These are phyloP conservation scores for Habropoda laboriosa DNA, from an alignment of 1,140 invertebrate genomes.

Conservation along the genomic window DNA sequence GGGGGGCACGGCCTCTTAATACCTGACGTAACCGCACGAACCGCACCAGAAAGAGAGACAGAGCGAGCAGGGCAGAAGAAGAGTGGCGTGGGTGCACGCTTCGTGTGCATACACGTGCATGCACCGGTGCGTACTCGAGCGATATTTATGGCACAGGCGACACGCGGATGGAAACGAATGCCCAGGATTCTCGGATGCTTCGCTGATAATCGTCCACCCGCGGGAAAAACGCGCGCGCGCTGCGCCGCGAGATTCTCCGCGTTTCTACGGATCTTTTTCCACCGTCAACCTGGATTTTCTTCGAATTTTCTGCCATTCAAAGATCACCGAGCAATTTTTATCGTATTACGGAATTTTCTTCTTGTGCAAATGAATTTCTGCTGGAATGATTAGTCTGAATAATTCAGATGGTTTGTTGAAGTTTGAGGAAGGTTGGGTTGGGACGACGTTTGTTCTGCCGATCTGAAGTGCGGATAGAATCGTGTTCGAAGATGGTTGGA, in stretches of 20 bases:
- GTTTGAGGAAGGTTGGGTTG: too few species aligned
- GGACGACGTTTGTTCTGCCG: too few species aligned
- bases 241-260: slow-evolving; percentile 6
- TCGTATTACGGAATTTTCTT: too few species aligned
- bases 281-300: neutral
- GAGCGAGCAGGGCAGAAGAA: slow-evolving; percentile 2
- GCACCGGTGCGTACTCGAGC: slow-evolving; percentile 41
- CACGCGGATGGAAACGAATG: slow-evolving; percentile 61
- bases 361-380: too few species aligned
- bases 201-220: slow-evolving; percentile 48
- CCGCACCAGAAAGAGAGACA: slow-evolving; percentile 25
- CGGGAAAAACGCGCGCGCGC: slow-evolving; percentile 16
- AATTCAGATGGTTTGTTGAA: too few species aligned
- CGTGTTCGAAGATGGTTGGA: too few species aligned
- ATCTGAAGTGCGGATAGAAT: too few species aligned
- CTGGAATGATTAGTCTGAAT: too few species aligned
- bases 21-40: slow-evolving; percentile 68
- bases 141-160: slow-evolving; percentile 61
- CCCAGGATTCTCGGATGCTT: slow-evolving; percentile 50
- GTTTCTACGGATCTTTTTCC: neutral
- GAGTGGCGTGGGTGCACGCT: slow-evolving; percentile 49
- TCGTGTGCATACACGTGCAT: slow-evolving; percentile 24
- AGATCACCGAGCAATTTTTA: too few species aligned
- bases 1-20: slow-evolving; percentile 61
- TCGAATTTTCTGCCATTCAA: neutral